A percentile compares a stretch with the other conserved stretches of the same genome.
phyloP scores from a whole-genome alignment of 2,113 vertebrate genomes.

The Podocnemis expansa region DNA sequence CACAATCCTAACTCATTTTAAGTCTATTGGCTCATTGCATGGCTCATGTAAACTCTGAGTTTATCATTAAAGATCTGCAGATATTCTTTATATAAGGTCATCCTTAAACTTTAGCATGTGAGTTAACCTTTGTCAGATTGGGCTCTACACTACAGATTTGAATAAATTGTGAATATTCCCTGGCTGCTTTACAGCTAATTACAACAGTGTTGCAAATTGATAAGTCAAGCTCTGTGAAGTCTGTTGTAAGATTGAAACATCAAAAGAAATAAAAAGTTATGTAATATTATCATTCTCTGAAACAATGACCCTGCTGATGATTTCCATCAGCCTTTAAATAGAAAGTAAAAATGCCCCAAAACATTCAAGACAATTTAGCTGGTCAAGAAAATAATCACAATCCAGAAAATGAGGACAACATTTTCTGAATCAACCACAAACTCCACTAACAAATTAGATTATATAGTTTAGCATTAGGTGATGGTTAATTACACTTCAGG shows the following conservation, averaged over 20 bases:
- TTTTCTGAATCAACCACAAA: constrained; percentile 51
- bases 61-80: neutral
- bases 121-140: neutral
- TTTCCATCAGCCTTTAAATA: constrained; percentile 55
- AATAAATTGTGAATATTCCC: neutral
- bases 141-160: neutral
- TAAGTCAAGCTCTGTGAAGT: constrained; percentile 45
- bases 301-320: constrained; percentile 22
- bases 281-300: constrained; percentile 19
- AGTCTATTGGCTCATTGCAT: fast-evolving
- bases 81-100: neutral
- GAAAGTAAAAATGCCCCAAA: constrained; percentile 51
- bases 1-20: neutral
- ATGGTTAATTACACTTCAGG: constrained; percentile 22
- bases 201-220: neutral
- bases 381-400: constrained; percentile 46
- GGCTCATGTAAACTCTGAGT: neutral
- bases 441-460: constrained; percentile 41
- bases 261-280: constrained; percentile 27
- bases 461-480: neutral
- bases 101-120: neutral
- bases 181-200: constrained; percentile 6
- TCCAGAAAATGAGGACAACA: constrained; percentile 62
- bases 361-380: constrained; percentile 52
- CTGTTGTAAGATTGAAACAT: constrained; percentile 41